Base-by-base conservation (phyloP, 2,113 vertebrate species). In the Tauraco erythrolophus region DNA sequence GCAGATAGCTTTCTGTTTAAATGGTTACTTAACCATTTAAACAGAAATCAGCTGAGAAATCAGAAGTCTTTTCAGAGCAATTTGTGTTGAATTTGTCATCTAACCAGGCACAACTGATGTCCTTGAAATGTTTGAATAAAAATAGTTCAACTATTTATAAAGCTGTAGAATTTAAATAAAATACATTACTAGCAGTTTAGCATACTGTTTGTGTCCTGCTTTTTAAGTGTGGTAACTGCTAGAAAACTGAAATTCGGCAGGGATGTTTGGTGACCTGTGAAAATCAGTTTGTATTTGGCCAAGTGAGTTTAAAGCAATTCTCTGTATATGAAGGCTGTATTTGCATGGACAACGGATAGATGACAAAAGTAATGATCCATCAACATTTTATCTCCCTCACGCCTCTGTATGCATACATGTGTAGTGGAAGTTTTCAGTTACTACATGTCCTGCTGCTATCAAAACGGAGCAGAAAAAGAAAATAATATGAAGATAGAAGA, bases 331-430 rank as follows among this genome's bases (percentile, higher is more conserved):
- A 76, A 31, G 33, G 6, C 6, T 88, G 4, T 41, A 51, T 75
- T 71, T 84, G 56, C 33, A 35, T 19, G 8, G 14, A 10, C 9
- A 88, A 50, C n/a, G 50, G 41, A 46, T 13, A 85, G 27, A 46
- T 54, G 28, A 65, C 19, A 65, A 77, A 68, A 65, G 27, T 15
- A 79, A 76, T 45, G n/a, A 68, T 57, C 19, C 27, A 30, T 35
- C 16, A 64, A 41, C 13, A 41, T 48, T 60, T 90, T 76, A 24
- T 57, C 24, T 83, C 22, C 21, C 17, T 83, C 24, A 16, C 3
- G 2, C 3, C 12, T 70, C 62, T 41, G 4, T 21, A 27, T 37
- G 25, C 21, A 22, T 62, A 19, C 2, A 33, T 1, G 1, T 13
- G 64, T 58, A 51, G 14, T n/a, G 41, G 41, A 84, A 62, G 6